A percentile compares a stretch with the other conserved stretches of the same genome.
These are phyloP conservation scores for Thera obeliscata DNA, from an alignment of 2,888 invertebrate genomes.

Conservation along the genomic window DNA sequence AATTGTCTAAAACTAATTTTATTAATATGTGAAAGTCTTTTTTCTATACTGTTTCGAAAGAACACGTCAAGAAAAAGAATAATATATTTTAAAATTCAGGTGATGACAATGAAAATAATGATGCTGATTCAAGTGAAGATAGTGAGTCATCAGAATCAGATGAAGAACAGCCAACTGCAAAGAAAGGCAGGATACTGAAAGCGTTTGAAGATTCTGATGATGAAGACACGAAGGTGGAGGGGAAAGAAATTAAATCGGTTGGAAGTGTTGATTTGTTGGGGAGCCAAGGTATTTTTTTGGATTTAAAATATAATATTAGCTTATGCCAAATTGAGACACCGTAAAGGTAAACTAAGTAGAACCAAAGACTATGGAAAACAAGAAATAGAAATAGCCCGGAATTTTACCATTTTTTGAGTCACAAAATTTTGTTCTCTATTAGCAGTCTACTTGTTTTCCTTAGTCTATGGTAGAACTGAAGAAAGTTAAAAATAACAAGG, in stretches of 20 bases:
- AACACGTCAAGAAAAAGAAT: neutral
- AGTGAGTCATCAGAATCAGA: constrained; percentile 66
- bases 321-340: neutral
- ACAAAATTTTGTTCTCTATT: too few relatives aligned
- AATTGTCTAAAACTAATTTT: too few relatives aligned
- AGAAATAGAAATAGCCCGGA: too few relatives aligned
- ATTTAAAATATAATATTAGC: neutral
- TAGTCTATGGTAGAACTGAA: too few relatives aligned
- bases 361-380: too few relatives aligned
- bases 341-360: too few relatives aligned
- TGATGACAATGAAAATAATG: constrained; percentile 56
- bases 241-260: constrained; percentile 23
- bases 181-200: constrained; percentile 75
- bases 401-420: too few relatives aligned
- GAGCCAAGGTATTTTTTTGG: constrained; percentile 50
- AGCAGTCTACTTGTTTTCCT: too few relatives aligned
- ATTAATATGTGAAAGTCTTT: too few relatives aligned
- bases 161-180: constrained; percentile 50
- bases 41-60: too few relatives aligned
- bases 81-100: constrained; percentile 29
- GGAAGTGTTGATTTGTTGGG: constrained; percentile 19
- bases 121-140: constrained; percentile 56
- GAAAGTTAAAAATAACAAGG: too few relatives aligned
- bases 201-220: constrained; percentile 81
- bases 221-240: constrained; percentile 48